Conservation (phyloP, 2,888 invertebrate genomes). For the Nemapogon koenigi region DNA sequence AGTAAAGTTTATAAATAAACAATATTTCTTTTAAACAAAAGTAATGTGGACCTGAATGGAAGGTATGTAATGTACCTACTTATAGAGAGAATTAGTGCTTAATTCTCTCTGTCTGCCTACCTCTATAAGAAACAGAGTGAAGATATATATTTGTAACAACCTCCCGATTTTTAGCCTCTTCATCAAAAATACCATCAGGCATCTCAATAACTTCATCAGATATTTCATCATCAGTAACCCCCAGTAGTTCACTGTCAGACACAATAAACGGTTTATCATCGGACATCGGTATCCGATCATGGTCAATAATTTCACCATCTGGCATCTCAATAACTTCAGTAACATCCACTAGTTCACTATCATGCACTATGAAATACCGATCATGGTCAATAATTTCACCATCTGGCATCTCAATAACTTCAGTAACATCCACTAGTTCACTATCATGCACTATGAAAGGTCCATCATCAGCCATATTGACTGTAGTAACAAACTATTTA, state of each 20-base stretch:
- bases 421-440: constrained; percentile 3
- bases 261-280: constrained; percentile 10
- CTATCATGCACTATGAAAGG: constrained; percentile 4
- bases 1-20: constrained; percentile 36
- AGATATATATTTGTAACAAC: too few species aligned
- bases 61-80: too few species aligned
- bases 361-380: too few species aligned
- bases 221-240: constrained; percentile 7
- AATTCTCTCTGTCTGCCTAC: too few species aligned
- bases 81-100: too few species aligned
- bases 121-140: too few species aligned
- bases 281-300: too few species aligned
- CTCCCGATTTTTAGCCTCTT: constrained; percentile 41
- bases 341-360: background rate
- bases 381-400: constrained; percentile 7
- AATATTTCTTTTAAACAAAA: too few species aligned
- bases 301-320: constrained; percentile 20
- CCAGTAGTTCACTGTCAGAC: constrained; percentile 3
- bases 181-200: constrained; percentile 4
- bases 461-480: constrained; percentile 1
- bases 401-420: constrained; percentile 7
- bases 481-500: background rate
- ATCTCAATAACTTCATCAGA: constrained; percentile 7
- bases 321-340: background rate
- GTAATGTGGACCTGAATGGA: too few species aligned